Evolutionary conservation across 2,797 vertebrate genomes (phyloP).

Genomic region (Acrossocheilus wenchowensis): DNA sequence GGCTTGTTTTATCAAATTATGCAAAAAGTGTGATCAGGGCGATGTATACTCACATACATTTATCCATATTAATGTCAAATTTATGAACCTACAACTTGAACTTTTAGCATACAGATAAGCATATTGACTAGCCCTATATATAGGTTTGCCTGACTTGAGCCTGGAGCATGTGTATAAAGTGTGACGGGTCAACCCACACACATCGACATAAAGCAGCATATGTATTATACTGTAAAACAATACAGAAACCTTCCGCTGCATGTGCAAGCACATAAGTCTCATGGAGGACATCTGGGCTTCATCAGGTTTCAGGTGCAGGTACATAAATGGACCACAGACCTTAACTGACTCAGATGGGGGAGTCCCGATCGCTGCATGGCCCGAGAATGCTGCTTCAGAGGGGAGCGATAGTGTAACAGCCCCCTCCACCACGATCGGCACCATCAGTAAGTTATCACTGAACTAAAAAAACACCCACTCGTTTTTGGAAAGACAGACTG

Average conservation of each 20-base stretch:
- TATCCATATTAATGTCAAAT: neutral
- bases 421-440: conserved; percentile 41
- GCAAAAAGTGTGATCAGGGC: neutral
- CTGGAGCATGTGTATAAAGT: neutral
- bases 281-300: conserved; percentile 27
- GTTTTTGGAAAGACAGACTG: conserved; percentile 62
- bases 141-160: neutral
- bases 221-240: conserved; percentile 39
- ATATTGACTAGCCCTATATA: neutral
- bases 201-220: neutral
- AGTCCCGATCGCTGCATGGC: conserved; percentile 38
- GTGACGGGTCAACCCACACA: neutral
- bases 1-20: neutral
- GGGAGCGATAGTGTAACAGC: conserved; percentile 38
- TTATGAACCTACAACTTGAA: neutral
- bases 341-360: conserved; percentile 60
- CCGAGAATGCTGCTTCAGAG: conserved; percentile 50
- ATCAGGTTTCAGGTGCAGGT: conserved; percentile 47
- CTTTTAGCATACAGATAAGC: neutral
- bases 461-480: conserved; percentile 56
- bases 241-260: conserved; percentile 1
- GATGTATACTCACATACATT: neutral
- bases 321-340: conserved; percentile 44
- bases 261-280: conserved; percentile 21
- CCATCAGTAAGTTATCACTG: conserved; percentile 53